Conservation (phyloP, 2,888 invertebrate species). For the Ernsta delagoae region DNA sequence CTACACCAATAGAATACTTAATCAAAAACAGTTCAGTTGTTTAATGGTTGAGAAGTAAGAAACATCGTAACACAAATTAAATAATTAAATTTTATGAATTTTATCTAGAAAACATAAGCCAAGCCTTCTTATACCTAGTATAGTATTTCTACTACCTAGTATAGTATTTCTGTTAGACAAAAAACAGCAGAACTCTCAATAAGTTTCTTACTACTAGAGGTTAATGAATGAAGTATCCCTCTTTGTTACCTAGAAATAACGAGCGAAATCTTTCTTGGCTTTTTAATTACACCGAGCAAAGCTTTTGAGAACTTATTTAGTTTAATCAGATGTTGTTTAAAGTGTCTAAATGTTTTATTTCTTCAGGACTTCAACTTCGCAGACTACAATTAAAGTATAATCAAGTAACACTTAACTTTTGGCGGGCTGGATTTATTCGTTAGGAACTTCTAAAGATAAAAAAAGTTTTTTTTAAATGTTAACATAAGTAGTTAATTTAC, state of each 20-base stretch:
- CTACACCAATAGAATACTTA: too few species aligned
- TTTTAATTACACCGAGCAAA: conserved; percentile 33
- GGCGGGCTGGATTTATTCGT: conserved; percentile 1
- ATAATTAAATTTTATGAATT: too few species aligned
- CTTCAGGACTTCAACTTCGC: conserved; percentile 19
- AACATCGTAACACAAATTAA: too few species aligned
- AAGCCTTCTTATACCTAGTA: too few species aligned
- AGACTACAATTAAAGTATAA: conserved; percentile 18
- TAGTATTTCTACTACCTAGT: too few species aligned
- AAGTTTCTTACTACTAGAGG: neutral
- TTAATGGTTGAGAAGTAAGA: too few species aligned
- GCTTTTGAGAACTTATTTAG: conserved; percentile 34
- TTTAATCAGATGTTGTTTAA: conserved; percentile 33
- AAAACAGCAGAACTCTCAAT: neutral
- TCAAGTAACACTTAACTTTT: conserved; percentile 17
- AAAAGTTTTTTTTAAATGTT: neutral
- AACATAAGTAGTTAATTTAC: too few species aligned
- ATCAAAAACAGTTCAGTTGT: too few species aligned
- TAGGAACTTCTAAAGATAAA: neutral
- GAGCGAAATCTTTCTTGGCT: conserved; percentile 20
- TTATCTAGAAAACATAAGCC: too few species aligned
- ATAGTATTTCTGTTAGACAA: too few species aligned
- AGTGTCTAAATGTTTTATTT: conserved; percentile 37
- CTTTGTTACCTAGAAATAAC: conserved; percentile 23
- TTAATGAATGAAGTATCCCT: conserved; percentile 16